These are phyloP conservation scores for Zelleria hepariella DNA, from an alignment of 2,888 invertebrate species.

Conservation along the genomic window DNA sequence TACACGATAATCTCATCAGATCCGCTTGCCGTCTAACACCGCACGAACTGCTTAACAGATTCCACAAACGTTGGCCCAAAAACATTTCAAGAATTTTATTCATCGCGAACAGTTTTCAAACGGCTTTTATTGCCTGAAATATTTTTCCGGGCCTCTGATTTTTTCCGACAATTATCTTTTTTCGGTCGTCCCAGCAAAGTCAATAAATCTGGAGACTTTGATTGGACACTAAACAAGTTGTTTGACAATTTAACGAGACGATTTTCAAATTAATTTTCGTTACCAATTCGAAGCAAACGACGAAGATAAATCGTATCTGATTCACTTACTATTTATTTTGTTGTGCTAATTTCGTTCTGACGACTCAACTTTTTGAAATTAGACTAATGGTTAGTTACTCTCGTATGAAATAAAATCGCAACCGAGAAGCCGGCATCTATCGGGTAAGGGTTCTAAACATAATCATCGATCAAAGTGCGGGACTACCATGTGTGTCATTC, in stretches of 20 bases:
- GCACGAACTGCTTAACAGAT: not conserved
- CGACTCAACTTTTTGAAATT: too few relatives aligned
- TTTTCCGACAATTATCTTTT: not conserved
- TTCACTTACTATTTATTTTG: not conserved
- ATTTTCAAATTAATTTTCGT: not conserved
- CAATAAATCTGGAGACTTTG: not conserved
- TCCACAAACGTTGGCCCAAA: not conserved
- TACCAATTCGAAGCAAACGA: not conserved
- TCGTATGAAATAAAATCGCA: too few relatives aligned
- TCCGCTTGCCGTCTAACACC: not conserved
- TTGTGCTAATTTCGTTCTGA: not conserved
- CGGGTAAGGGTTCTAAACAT: too few relatives aligned
- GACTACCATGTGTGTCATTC: too few relatives aligned
- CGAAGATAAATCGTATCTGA: not conserved
- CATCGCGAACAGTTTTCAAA: not conserved
- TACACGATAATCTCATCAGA: slow-evolving; percentile 5
- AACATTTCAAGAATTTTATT: not conserved
- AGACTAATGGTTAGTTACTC: too few relatives aligned
- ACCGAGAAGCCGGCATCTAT: too few relatives aligned
- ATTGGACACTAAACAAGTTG: not conserved
- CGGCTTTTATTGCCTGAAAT: not conserved
- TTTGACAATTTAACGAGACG: not conserved
- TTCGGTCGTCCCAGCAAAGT: not conserved
- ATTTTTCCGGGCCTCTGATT: not conserved
- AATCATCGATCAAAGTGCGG: too few relatives aligned